Conservation (phyloP, 2,888 invertebrate species). For the Therioaphis trifolii region DNA sequence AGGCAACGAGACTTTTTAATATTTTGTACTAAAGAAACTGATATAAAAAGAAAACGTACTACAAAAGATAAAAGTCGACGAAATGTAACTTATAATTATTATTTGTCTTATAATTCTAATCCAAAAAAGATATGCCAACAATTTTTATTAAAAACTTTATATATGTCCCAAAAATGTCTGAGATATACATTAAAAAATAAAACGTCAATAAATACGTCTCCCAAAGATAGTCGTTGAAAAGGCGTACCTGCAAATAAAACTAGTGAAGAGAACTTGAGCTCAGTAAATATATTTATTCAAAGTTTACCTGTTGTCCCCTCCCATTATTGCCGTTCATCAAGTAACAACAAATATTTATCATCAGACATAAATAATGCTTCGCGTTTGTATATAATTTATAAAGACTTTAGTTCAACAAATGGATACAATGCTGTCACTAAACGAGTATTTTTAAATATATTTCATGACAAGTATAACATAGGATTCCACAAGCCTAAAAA, state of each 20-base stretch:
- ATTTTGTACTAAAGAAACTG: neutral
- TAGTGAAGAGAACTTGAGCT: neutral
- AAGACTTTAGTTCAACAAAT: neutral
- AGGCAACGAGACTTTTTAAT: neutral
- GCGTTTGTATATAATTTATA: neutral
- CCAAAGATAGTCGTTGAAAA: too few species aligned
- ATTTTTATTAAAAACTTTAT: neutral
- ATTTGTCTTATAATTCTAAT: slow-evolving; percentile 8
- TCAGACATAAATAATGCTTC: neutral
- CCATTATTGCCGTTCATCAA: slow-evolving; percentile 3
- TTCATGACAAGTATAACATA: neutral
- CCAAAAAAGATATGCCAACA: neutral
- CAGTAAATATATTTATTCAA: neutral
- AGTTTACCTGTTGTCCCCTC: neutral
- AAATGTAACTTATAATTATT: slow-evolving; percentile 2
- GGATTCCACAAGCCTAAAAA: neutral
- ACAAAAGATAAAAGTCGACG: neutral
- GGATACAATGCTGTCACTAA: too few species aligned
- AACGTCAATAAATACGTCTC: too few species aligned
- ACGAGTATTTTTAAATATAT: too few species aligned
- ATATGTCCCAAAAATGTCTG: slow-evolving; percentile 1
- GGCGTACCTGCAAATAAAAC: too few species aligned
- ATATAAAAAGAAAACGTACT: neutral
- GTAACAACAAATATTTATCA: neutral
- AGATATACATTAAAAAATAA: neutral